Conservation (phyloP, 2,113 vertebrate species). For the Nothoprocta pentlandii region DNA sequence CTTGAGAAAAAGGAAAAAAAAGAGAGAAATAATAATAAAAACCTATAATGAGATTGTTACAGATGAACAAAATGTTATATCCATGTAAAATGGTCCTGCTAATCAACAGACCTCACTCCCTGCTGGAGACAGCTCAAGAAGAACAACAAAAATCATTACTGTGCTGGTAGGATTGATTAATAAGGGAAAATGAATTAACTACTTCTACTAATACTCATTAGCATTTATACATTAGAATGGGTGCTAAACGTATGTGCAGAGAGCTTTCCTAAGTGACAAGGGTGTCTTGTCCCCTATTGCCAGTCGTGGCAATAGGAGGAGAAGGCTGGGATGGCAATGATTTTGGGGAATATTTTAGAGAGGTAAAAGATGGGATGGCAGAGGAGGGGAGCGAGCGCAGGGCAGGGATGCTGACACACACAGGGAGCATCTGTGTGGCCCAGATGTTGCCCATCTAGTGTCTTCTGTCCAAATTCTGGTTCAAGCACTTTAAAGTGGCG, state of each 20-base stretch:
- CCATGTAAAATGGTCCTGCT: constrained; percentile 51
- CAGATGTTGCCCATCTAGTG: background rate
- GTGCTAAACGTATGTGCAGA: constrained; percentile 39
- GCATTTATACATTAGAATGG: constrained; percentile 54
- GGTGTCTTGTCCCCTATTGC: background rate
- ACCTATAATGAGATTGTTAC: constrained; percentile 38
- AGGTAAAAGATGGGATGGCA: background rate
- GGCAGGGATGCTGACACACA: background rate
- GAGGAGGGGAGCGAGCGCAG: background rate
- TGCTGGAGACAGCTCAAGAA: constrained; percentile 58
- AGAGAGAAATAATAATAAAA: background rate
- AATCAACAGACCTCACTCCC: constrained; percentile 65
- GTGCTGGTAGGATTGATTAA: constrained; percentile 67
- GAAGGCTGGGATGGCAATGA: background rate
- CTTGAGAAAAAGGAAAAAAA: background rate
- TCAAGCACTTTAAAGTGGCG: constrained; percentile 1
- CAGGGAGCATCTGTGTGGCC: background rate
- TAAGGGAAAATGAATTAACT: constrained; percentile 60
- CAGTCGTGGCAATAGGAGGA: background rate
- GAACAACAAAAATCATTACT: constrained; percentile 64
- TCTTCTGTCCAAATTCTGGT: constrained; percentile 36
- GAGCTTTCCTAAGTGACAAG: constrained; percentile 51
- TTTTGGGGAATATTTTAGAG: background rate
- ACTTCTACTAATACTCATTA: constrained; percentile 65
- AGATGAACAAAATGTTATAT: constrained; percentile 53